Evolutionary conservation across 1,140 invertebrate genomes (phyloP).

Genomic region (Chionoecetes opilio): DNA sequence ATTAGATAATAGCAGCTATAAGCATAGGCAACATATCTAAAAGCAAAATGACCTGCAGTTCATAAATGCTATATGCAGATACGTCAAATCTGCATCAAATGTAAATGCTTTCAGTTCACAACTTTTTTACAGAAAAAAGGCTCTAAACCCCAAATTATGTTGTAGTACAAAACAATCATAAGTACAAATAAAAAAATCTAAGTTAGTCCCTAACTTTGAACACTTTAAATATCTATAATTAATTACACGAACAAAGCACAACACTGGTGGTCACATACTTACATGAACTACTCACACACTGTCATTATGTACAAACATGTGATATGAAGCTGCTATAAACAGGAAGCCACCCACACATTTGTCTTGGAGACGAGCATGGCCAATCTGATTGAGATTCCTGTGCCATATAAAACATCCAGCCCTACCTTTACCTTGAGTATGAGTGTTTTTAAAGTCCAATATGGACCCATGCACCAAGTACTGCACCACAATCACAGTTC

Average conservation of each 20-base stretch:
- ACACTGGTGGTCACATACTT: conserved; percentile 77
- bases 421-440: conserved; percentile 52
- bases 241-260: conserved; percentile 78
- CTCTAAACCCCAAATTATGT: conserved; percentile 77
- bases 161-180: conserved; percentile 78
- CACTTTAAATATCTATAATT: conserved; percentile 78
- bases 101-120: conserved; percentile 78
- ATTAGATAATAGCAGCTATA: conserved; percentile 78
- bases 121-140: conserved; percentile 75
- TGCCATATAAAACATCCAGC: conserved; percentile 67
- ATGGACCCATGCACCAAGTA: conserved; percentile 57
- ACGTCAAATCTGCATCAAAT: conserved; percentile 68
- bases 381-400: conserved; percentile 61
- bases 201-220: conserved; percentile 75
- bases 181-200: conserved; percentile 77
- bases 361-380: conserved; percentile 71
- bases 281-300: conserved; percentile 77
- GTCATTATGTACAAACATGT: conserved; percentile 77
- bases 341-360: conserved; percentile 70
- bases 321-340: conserved; percentile 79
- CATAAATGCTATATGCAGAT: conserved; percentile 75
- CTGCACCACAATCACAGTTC: conserved; percentile 76
- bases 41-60: conserved; percentile 77
- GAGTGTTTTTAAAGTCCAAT: conserved; percentile 60
- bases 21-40: conserved; percentile 78